phyloP scores from a whole-genome alignment of 2,797 vertebrate species.

The Muscicapa comitata region DNA sequence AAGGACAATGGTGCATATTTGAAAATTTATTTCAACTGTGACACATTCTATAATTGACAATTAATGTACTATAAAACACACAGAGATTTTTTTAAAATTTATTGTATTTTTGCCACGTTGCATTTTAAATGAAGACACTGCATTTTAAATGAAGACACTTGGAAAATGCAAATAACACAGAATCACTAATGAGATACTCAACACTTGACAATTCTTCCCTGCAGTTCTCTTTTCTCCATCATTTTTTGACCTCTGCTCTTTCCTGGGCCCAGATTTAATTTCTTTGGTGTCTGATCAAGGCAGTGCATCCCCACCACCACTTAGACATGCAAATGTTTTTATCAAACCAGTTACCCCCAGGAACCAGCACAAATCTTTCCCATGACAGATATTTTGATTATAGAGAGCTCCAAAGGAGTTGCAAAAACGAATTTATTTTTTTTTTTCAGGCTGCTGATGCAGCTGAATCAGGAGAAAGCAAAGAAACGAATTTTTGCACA shows the following conservation, averaged over 20 bases:
- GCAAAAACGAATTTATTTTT: neutral
- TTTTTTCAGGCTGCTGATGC: neutral
- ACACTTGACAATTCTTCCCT: neutral
- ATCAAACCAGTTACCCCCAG: neutral
- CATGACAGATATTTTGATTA: neutral
- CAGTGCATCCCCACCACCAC: neutral
- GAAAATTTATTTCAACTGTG: constrained; percentile 38
- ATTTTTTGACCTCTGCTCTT: neutral
- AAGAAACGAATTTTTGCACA: neutral
- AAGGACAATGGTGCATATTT: neutral
- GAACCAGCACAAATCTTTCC: neutral
- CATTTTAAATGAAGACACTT: neutral
- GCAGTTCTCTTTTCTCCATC: neutral
- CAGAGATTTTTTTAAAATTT: neutral
- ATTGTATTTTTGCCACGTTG: neutral
- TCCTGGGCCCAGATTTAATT: neutral
- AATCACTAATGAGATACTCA: neutral
- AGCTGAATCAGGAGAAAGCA: neutral
- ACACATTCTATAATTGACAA: neutral
- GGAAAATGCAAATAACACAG: neutral
- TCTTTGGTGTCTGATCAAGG: neutral
- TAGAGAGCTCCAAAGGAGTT: neutral
- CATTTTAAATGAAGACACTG: neutral
- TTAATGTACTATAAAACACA: neutral
- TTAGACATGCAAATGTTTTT: neutral